Conservation (phyloP, 2,113 vertebrate genomes). For the Nannobrachium achirus region DNA sequence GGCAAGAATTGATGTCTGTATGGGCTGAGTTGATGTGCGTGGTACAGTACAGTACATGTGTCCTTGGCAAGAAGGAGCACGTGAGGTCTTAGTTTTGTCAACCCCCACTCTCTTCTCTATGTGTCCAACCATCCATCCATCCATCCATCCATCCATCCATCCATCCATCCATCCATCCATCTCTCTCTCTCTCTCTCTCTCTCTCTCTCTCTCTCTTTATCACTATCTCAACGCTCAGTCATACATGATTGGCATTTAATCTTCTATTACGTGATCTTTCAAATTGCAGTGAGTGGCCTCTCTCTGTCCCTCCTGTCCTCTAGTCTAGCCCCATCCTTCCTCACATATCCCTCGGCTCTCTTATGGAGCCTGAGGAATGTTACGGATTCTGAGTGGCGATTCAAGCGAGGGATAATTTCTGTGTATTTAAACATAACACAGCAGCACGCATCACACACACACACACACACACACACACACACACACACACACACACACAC, state of each 20-base stretch:
- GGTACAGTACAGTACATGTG: background rate
- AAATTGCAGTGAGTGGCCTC: background rate
- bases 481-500: background rate
- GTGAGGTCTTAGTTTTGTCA: no score
- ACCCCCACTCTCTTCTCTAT: no score
- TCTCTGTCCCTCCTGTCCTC: background rate
- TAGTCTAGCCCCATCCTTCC: background rate
- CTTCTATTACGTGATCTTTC: background rate
- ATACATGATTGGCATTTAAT: background rate
- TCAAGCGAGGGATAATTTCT: background rate
- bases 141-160: background rate
- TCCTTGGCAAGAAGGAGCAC: background rate
- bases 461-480: constrained; percentile 3
- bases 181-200: background rate
- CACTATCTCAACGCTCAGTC: background rate
- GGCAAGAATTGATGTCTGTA: background rate
- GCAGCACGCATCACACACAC: constrained; percentile 4
- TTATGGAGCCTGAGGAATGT: background rate
- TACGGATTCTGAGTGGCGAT: background rate
- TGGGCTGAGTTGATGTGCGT: background rate
- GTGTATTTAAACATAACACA: background rate
- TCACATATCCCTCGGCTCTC: background rate
- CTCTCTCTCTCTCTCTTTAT: background rate
- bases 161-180: background rate
- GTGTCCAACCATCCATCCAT: background rate